Evolutionary conservation across 2,797 vertebrate species (phyloP), one percentile per base, ranked within the genome.

Genomic region (Heteromormyrus szaboi): DNA sequence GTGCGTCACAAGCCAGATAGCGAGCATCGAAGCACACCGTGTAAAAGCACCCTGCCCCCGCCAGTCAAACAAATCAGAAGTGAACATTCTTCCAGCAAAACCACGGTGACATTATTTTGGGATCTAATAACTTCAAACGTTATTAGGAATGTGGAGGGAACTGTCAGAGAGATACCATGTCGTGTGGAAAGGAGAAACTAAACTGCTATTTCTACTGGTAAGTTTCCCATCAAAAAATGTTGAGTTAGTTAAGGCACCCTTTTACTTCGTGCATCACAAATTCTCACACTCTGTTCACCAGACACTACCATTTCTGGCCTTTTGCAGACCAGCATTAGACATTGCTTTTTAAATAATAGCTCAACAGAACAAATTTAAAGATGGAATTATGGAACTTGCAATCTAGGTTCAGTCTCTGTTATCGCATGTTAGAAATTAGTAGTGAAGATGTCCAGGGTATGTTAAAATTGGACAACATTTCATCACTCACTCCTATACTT

Each of bases 71-170:
- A 84, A 11, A 50, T 44, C 72, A 44, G 17, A 44, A 19, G 72
- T 8, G 37, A 44, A n/a, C 14, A 79, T 79, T 79, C 72, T 84
- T 84, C 44, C 44, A 50, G 81, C n/a, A 0, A 46, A 46, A 22
- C 22, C 46, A 50, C 8, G 14, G 14, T 79, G 9, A 25, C 44
- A 22, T 48, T 84, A 46, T 84, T 50, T 25, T 22, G 44, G 9
- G 81, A 84, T 50, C 3, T 3, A n/a, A 84, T 17, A 44, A 79
- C 37, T 44, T 84, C 22, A 84, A 48, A 51, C 4, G 5, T 29
- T 84, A 84, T 51, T n/a, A 84, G 46, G 46, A 84, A 25, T 44
- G 46, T 84, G 81, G n/a, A 84, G 41, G n/a, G 81, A 84, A 79
- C 14, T 44, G 37, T 84, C 17, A n/a, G n/a, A 33, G 14, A 83